Percentiles rank a stretch among this genome's conserved stretches.
Evolutionary conservation across 1,140 invertebrate genomes (phyloP).

Genomic region (Pseudomyrmex flavicornis): DNA sequence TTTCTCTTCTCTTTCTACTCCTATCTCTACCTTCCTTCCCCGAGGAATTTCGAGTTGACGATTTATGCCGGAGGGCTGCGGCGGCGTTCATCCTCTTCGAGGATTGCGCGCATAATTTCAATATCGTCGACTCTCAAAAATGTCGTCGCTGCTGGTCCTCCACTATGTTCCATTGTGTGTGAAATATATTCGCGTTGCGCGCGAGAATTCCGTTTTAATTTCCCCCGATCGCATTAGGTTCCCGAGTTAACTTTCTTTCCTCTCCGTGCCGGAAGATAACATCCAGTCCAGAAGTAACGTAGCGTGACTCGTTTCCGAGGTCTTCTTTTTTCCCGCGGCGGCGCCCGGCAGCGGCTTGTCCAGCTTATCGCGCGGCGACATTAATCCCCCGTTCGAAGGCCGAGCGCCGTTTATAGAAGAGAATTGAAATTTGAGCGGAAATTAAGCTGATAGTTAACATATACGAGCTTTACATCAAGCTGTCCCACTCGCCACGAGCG

Average conservation of each 20-base stretch:
- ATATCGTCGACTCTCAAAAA: slow-evolving; percentile 61
- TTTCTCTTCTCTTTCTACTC: neutral
- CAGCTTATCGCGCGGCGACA: slow-evolving; percentile 36
- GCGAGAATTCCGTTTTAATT: slow-evolving; percentile 58
- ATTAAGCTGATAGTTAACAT: slow-evolving; percentile 54
- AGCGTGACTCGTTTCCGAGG: slow-evolving; percentile 26
- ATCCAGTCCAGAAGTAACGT: slow-evolving; percentile 29
- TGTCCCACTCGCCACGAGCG: slow-evolving; percentile 18
- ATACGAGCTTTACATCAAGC: slow-evolving; percentile 41
- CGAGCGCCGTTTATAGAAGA: slow-evolving; percentile 11
- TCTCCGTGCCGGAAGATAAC: slow-evolving; percentile 30
- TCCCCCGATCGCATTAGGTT: slow-evolving; percentile 1
- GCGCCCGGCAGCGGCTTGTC: neutral
- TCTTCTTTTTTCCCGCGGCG: slow-evolving; percentile 17
- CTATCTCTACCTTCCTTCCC: neutral
- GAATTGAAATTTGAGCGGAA: slow-evolving; percentile 59
- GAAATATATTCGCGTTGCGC: slow-evolving; percentile 25
- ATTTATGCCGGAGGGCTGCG: slow-evolving; percentile 58
- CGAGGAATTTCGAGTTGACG: slow-evolving; percentile 66
- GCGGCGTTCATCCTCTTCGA: slow-evolving; percentile 63
- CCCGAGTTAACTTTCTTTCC: neutral
- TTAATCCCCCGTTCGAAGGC: slow-evolving; percentile 37
- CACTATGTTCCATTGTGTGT: neutral
- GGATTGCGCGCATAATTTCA: slow-evolving; percentile 73
- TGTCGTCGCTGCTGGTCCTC: neutral